Evolutionary conservation across 2,888 invertebrate genomes (phyloP).

Genomic region (Mimachlamys varia): DNA sequence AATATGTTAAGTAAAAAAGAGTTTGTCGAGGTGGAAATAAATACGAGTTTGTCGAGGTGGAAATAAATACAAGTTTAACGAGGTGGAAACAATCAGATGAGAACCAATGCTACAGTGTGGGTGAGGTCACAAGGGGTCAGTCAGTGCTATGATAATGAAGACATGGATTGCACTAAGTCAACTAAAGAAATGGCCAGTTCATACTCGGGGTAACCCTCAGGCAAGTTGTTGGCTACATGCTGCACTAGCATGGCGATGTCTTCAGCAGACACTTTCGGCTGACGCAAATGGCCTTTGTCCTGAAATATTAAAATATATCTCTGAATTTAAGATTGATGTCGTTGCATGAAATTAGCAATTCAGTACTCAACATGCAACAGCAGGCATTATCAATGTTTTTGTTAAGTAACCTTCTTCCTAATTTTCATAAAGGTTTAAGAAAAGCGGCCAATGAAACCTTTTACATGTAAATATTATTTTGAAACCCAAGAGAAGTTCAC

Average conservation of each 20-base stretch:
- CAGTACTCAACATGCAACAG: background rate
- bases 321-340: background rate
- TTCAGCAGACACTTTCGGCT: conserved; percentile 72
- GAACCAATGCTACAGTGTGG: background rate
- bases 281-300: conserved; percentile 77
- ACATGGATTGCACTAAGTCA: conserved; percentile 70
- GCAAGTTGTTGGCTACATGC: conserved; percentile 80
- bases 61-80: background rate
- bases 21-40: too few species aligned
- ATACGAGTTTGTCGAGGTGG: too few species aligned
- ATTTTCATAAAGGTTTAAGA: too few species aligned
- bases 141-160: conserved; percentile 25
- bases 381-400: too few species aligned
- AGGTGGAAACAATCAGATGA: background rate
- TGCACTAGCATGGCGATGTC: conserved; percentile 80
- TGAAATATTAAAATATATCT: conserved; percentile 60
- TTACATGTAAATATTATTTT: too few species aligned
- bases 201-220: conserved; percentile 81
- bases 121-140: conserved; percentile 18
- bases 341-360: background rate
- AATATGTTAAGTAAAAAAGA: background rate
- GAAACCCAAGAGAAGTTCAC: too few species aligned
- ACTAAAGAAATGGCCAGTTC: conserved; percentile 79
- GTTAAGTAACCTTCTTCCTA: too few species aligned
- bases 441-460: too few species aligned